Base-by-base conservation (phyloP, 2,888 invertebrate genomes). In the Zhuqinia jingwanae region DNA sequence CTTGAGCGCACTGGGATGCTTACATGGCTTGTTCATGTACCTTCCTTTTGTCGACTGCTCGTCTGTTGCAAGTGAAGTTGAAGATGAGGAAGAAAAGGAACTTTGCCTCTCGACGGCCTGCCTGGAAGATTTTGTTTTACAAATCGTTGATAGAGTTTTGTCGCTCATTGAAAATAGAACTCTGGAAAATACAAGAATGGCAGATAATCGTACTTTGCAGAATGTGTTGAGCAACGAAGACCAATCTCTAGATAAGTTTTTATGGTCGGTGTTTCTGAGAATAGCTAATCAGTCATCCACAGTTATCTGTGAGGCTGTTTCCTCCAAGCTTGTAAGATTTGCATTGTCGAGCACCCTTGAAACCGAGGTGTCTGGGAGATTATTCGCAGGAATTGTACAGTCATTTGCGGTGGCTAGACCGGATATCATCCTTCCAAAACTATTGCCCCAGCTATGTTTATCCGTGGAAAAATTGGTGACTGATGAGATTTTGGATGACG, bases 41-140 rank as follows among this genome's bases (percentile, higher is more conserved):
- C 95, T 98, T 30, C 97, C 97, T 0, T 93, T 97, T 27, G 95
- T 97, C 6, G 97, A 98, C 92, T 97, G 96, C 89, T 97, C 97
- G 6, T 94, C 95, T 15, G 96, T 97, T 1, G 93, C 94, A 50
- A 94, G 95, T 81, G 92, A 95, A 90, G 94, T 95, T 91, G 92
- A 94, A 0, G 95, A 96, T 91, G 93, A 97, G 87, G 95, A 96
- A 86, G 97, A 98, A 91, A 92, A 92, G 87, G 93, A 94, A 88
- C 91, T 94, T 8, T 97, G 97, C 92, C 95, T 96, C 89, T 95
- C 96, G 0, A 96, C 97, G 0, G 96, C 97, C 0, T 95, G 95
- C 90, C 95, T 98, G 91, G 97, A 98, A 93, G 97, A 97, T 92
- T 98, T 98, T 91, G 95, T 98, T 0, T 92, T 97, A 1, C 95